These are phyloP conservation scores for Delichon dasypus DNA, from an alignment of 2,797 vertebrate species.

Conservation along the genomic window DNA sequence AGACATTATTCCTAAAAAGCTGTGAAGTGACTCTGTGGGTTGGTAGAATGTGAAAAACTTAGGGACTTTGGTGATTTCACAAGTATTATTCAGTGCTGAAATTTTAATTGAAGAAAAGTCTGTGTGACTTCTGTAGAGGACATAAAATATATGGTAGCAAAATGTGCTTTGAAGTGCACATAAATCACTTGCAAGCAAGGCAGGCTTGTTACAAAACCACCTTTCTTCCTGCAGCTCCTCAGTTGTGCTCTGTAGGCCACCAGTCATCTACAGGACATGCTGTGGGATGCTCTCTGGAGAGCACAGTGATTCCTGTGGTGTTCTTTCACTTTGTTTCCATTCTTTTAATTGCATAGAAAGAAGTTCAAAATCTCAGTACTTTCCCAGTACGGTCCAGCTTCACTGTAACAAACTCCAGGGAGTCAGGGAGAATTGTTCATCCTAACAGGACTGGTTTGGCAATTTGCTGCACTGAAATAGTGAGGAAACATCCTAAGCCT, in stretches of 20 bases:
- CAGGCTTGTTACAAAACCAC: not conserved
- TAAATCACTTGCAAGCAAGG: not conserved
- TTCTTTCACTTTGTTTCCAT: not conserved
- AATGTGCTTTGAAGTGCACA: not conserved
- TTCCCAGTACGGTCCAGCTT: not conserved
- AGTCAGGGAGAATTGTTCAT: not conserved
- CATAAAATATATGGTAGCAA: not conserved
- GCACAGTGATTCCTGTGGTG: not conserved
- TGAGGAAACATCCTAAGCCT: not conserved
- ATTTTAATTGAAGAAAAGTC: not conserved
- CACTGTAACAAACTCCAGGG: constrained; percentile 5
- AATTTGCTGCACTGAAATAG: not conserved
- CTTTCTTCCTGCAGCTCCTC: not conserved
- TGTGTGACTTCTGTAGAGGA: not conserved
- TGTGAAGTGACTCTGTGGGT: not conserved
- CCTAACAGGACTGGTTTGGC: not conserved
- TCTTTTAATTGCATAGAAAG: not conserved
- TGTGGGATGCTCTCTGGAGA: not conserved
- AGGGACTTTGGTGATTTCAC: not conserved
- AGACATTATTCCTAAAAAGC: not conserved
- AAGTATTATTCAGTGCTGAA: not conserved
- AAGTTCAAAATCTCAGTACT: constrained; percentile 9
- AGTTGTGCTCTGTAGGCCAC: not conserved
- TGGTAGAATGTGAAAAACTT: not conserved
- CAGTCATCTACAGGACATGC: not conserved